These are phyloP conservation scores for Melieria crassipennis DNA, from an alignment of 2,888 invertebrate genomes.

Conservation along the genomic window DNA sequence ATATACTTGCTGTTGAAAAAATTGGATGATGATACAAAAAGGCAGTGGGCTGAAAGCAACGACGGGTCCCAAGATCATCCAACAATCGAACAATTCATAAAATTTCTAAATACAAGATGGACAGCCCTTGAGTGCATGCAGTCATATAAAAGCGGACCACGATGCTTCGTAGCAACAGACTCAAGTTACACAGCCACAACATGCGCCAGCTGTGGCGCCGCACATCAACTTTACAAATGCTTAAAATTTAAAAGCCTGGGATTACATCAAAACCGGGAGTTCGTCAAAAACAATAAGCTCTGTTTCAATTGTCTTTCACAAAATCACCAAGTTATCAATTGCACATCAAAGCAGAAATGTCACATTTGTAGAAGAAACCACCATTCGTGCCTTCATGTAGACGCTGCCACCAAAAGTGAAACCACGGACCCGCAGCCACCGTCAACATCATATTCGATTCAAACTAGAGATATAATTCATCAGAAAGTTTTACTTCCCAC, in stretches of 20 bases:
- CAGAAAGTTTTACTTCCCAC: constrained; percentile 23
- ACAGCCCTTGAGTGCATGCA: constrained; percentile 14
- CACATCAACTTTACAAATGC: no score
- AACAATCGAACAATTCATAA: constrained; percentile 11
- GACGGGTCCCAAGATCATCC: constrained; percentile 13
- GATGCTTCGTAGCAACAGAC: constrained; percentile 10
- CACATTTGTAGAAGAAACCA: constrained; percentile 3
- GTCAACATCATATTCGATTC: constrained; percentile 5
- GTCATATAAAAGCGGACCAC: constrained; percentile 9
- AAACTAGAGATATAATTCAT: neutral
- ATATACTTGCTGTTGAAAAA: constrained; percentile 18
- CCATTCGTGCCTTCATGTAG: constrained; percentile 14
- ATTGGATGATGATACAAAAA: constrained; percentile 21
- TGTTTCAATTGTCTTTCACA: constrained; percentile 13
- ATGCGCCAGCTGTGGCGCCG: neutral
- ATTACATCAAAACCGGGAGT: constrained; percentile 20
- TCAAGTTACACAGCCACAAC: neutral
- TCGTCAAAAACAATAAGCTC: constrained; percentile 4
- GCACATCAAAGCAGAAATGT: constrained; percentile 11
- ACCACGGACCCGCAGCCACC: neutral
- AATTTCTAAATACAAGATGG: constrained; percentile 16
- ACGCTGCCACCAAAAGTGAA: neutral
- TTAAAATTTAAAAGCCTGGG: no score
- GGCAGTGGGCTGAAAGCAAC: constrained; percentile 21
- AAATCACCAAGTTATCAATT: neutral